These are phyloP conservation scores for Heliothis subflexa DNA, from an alignment of 1,140 invertebrate genomes.

Conservation along the genomic window DNA sequence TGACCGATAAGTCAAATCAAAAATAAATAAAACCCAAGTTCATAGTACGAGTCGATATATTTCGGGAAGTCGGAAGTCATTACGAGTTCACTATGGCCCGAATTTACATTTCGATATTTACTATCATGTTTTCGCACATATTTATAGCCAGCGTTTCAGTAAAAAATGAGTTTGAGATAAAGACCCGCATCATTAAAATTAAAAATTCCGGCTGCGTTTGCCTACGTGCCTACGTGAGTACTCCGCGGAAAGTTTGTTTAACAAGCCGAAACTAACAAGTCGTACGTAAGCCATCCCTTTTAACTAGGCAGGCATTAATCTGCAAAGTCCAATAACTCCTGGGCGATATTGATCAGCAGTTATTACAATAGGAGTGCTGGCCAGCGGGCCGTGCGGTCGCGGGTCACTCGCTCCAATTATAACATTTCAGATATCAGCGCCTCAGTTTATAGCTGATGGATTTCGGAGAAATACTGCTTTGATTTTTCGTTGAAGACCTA, in stretches of 20 bases:
- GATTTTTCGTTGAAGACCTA: neutral
- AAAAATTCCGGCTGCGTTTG: neutral
- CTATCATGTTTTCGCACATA: slow-evolving; percentile 9
- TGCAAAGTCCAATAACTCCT: slow-evolving; percentile 25
- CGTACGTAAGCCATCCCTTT: neutral
- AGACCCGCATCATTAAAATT: slow-evolving; percentile 15
- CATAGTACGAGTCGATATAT: slow-evolving; percentile 5
- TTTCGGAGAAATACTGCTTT: neutral
- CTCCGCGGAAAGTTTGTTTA: neutral
- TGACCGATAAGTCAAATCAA: slow-evolving; percentile 31
- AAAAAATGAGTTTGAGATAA: slow-evolving; percentile 11
- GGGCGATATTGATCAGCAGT: slow-evolving; percentile 26
- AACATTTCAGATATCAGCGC: slow-evolving; percentile 19
- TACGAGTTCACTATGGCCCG: slow-evolving; percentile 29
- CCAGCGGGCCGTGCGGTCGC: slow-evolving; percentile 9
- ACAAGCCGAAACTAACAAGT: neutral
- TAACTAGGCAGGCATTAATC: slow-evolving; percentile 22
- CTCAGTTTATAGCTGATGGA: slow-evolving; percentile 11
- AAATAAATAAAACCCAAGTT: slow-evolving; percentile 32
- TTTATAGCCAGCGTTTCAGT: slow-evolving; percentile 7
- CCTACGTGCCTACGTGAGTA: neutral
- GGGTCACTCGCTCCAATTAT: slow-evolving; percentile 21
- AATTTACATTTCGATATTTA: slow-evolving; percentile 29
- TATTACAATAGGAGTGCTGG: slow-evolving; percentile 14
- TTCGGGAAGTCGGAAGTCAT: slow-evolving; percentile 38